Evolutionary conservation across 2,888 invertebrate species (phyloP), one percentile per base, ranked within the genome.

Genomic region (Eupithecia pulchellata): DNA sequence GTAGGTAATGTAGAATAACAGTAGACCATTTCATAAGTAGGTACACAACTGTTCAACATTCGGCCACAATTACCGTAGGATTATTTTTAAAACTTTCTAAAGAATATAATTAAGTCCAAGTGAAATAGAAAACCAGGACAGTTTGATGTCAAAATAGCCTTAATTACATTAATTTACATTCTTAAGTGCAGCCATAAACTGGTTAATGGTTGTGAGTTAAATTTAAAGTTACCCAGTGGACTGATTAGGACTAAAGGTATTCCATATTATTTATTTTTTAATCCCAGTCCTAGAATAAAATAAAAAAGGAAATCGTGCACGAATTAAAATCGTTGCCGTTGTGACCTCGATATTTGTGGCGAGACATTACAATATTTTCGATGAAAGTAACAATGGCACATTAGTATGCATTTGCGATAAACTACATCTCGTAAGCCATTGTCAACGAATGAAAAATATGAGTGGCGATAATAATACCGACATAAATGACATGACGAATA

Each of bases 351-450:
- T 81, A 83, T 78, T 73, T 66, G 80, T 83, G 82, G 81, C 81
- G 82, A 81, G 82, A 81, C 82, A 79, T 84, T 80, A 82, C 78
- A 84, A 84, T 80, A 79, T 82, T 83, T 83, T 79, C 72, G 77
- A 84, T 78, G 83, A 85, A 87, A 88, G 84, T 83, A 87, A 91
- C 89, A 90, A 90, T 86, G 80, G 82, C 74, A 76, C 85, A 89
- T 90, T 88, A 90, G 83, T 84, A 88, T 89, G 85, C 84, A 86
- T 86, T 89, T 82, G 82, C 79, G 81, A 89, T 87, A 85, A 78
- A 79, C 78, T 81, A 82, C 83, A 87, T 82, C 82, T 86, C 82
- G 81, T 81, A 80, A 80, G 80, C 83, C 82, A 86, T 86, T 85
- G 84, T 84, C 74, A 80, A 80, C 77, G 75, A 71, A 81, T 82